phyloP scores from a whole-genome alignment of 2,888 invertebrate genomes.

The Drosophila affinis region DNA sequence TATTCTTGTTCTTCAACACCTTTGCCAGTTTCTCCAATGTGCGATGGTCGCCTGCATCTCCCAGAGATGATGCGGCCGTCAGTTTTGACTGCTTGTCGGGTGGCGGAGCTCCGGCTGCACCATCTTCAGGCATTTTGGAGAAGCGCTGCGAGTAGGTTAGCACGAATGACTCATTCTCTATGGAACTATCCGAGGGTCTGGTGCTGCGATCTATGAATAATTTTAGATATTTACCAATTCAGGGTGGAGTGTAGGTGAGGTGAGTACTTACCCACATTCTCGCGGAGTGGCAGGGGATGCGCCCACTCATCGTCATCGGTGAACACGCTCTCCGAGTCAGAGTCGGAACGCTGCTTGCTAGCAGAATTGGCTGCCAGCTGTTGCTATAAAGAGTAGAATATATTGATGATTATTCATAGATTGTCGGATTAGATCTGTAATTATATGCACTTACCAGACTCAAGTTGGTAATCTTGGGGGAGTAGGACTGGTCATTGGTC shows the following conservation, averaged over 20 bases:
- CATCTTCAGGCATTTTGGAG: conserved; percentile 84
- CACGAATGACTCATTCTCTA: conserved; percentile 85
- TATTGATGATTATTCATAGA: neutral
- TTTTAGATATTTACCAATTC: neutral
- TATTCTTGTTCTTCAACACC: conserved; percentile 86
- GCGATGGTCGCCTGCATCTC: conserved; percentile 54
- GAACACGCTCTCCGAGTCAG: conserved; percentile 88
- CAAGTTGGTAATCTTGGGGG: conserved; percentile 84
- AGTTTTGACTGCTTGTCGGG: conserved; percentile 36
- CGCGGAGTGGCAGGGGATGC: conserved; percentile 84
- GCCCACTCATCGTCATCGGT: conserved; percentile 89
- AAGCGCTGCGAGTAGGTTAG: conserved; percentile 86
- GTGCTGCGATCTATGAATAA: conserved; percentile 82
- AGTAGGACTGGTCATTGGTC: conserved; percentile 84
- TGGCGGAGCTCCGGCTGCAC: conserved; percentile 18
- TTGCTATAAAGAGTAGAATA: conserved; percentile 43
- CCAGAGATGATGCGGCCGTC: conserved; percentile 83
- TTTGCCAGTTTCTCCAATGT: conserved; percentile 74
- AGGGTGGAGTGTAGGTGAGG: neutral
- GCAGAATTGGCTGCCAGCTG: conserved; percentile 58
- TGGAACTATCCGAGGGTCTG: conserved; percentile 86
- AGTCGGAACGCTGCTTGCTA: conserved; percentile 84
- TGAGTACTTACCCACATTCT: conserved; percentile 79
- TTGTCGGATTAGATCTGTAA: too few species aligned
- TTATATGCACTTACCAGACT: conserved; percentile 70